A percentile compares a stretch with the other conserved stretches of the same genome.
These are phyloP conservation scores for Periophthalmus modestus DNA, from an alignment of 2,113 vertebrate genomes.

Conservation along the genomic window DNA sequence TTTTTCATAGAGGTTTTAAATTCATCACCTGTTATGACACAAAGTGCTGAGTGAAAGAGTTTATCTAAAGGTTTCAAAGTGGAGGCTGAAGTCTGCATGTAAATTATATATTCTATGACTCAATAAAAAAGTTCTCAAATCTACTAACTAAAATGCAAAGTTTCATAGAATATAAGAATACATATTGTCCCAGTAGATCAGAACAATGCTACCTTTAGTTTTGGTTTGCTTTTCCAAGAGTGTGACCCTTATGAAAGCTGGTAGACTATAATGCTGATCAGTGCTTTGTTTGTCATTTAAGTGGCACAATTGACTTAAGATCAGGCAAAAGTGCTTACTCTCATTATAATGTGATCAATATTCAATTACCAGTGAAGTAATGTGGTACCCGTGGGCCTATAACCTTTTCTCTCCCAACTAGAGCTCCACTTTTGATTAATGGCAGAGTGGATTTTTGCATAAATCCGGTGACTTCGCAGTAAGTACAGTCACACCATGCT, in stretches of 20 bases:
- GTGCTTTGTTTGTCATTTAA: conserved; percentile 46
- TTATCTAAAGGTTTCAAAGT: no score
- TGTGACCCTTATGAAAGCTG: conserved; percentile 15
- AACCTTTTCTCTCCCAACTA: conserved; percentile 33
- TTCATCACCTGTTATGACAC: no score
- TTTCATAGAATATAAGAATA: not conserved
- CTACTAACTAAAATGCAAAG: not conserved
- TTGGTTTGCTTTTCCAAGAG: not conserved
- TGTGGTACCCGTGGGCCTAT: conserved; percentile 44
- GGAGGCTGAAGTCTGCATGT: no score
- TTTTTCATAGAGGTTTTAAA: no score
- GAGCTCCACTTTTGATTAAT: conserved; percentile 57
- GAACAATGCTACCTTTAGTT: not conserved
- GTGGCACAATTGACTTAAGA: conserved; percentile 62
- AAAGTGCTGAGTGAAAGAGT: no score
- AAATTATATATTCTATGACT: not conserved
- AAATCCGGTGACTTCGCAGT: conserved; percentile 45
- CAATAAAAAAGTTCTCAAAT: not conserved
- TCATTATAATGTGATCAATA: conserved; percentile 72
- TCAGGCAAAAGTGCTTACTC: conserved; percentile 66
- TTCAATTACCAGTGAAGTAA: conserved; percentile 69
- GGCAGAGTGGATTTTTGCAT: conserved; percentile 42
- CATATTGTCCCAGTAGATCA: not conserved
- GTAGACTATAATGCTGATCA: conserved; percentile 25
- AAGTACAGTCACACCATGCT: conserved; percentile 34